A percentile compares a stretch with the other conserved stretches of the same genome.
phyloP scores from a whole-genome alignment of 1,140 invertebrate species.

The Drosophila teissieri region DNA sequence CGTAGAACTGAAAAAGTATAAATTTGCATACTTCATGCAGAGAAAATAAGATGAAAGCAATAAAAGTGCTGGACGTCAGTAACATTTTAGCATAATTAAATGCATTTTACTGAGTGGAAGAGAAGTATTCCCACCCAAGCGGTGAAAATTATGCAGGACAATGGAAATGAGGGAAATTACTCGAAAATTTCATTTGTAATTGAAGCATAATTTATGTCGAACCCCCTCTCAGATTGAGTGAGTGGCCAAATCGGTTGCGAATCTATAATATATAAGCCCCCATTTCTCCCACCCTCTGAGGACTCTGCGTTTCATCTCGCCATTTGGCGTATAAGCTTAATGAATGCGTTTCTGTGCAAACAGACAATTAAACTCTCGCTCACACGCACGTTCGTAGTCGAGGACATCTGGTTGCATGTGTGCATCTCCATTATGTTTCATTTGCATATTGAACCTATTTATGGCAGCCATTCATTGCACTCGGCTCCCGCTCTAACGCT shows the following conservation, averaged over 20 bases:
- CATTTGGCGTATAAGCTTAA: constrained; percentile 45
- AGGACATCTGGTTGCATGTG: constrained; percentile 31
- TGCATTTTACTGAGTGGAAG: constrained; percentile 32
- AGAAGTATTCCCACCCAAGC: not conserved
- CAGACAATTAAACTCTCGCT: constrained; percentile 49
- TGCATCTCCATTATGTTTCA: constrained; percentile 57
- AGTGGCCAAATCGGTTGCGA: constrained; percentile 10
- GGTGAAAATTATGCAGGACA: constrained; percentile 10
- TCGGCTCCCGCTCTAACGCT: not conserved
- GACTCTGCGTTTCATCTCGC: not conserved
- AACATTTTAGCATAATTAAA: constrained; percentile 64
- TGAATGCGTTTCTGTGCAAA: constrained; percentile 58
- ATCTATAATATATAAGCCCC: constrained; percentile 34
- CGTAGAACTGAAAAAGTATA: not conserved
- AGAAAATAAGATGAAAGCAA: constrained; percentile 39
- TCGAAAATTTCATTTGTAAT: constrained; percentile 61
- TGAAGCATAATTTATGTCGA: constrained; percentile 48
- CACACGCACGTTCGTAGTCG: constrained; percentile 8
- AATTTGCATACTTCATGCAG: constrained; percentile 17
- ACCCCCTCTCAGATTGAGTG: not conserved
- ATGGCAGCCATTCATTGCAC: constrained; percentile 53
- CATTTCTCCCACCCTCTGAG: not conserved
- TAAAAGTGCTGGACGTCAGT: constrained; percentile 49
- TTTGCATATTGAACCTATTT: constrained; percentile 67
- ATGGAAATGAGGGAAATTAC: constrained; percentile 45